Percentiles rank a stretch among this genome's conserved stretches.
Evolutionary conservation across 1,140 invertebrate species (phyloP).

Genomic region (Ceratina australensis): DNA sequence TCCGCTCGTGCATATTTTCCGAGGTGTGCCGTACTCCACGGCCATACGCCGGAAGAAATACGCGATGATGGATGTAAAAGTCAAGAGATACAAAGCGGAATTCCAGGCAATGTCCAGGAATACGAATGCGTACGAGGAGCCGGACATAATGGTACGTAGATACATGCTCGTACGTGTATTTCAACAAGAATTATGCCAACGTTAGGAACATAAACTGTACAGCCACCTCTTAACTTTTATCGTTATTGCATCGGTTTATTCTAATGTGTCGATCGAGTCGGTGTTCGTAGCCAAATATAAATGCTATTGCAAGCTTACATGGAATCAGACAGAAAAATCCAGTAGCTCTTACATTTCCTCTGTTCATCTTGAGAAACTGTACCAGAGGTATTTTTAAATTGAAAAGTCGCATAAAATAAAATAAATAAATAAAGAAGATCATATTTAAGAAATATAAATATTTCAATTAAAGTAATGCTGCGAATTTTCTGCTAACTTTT

Average conservation of each 20-base stretch:
- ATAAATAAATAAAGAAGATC: no score
- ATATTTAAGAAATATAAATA: no score
- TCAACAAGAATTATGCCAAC: constrained; percentile 29
- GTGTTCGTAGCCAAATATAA: no score
- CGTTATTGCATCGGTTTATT: neutral
- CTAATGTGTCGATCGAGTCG: neutral
- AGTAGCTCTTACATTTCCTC: no score
- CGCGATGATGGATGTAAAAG: constrained; percentile 37
- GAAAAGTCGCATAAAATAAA: no score
- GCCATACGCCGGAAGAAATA: constrained; percentile 35
- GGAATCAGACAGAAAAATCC: no score
- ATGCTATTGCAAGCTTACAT: neutral
- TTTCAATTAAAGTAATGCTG: no score
- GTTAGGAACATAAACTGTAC: constrained; percentile 22
- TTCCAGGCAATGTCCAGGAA: constrained; percentile 18
- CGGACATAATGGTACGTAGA: constrained; percentile 37
- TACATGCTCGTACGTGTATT: constrained; percentile 30
- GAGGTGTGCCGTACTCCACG: neutral
- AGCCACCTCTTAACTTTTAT: neutral
- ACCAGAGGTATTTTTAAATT: no score
- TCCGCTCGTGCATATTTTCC: constrained; percentile 19
- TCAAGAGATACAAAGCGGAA: constrained; percentile 42
- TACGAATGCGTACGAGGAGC: constrained; percentile 39
- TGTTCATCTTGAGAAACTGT: no score
- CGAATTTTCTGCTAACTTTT: no score